Conservation (phyloP, 2,888 invertebrate genomes). For the Mayetiola destructor region DNA sequence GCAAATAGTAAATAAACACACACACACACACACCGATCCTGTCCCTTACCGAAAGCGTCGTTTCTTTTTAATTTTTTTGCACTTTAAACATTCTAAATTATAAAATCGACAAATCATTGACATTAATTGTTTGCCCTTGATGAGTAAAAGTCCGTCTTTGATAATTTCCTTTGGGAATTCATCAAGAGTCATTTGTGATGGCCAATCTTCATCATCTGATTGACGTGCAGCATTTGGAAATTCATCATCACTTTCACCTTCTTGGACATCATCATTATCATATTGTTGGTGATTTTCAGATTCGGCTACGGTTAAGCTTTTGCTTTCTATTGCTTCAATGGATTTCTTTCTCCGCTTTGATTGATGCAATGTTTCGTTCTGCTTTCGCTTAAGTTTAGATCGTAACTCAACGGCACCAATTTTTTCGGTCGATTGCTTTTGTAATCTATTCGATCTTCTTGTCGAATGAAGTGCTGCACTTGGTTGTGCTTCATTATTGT, state of each 20-base stretch:
- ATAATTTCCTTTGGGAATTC: constrained; percentile 17
- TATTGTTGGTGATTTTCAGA: not conserved
- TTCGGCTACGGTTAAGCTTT: not conserved
- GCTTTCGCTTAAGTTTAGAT: not conserved
- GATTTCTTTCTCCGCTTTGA: not conserved
- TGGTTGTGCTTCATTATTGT: too few species aligned
- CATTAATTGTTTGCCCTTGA: constrained; percentile 17
- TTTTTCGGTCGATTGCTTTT: too few species aligned
- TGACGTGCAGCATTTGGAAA: constrained; percentile 17
- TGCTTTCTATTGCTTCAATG: not conserved
- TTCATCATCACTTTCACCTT: constrained; percentile 16
- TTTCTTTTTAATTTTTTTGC: constrained; percentile 15
- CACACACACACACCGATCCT: too few species aligned
- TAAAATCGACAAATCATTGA: constrained; percentile 17
- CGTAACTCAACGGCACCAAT: too few species aligned
- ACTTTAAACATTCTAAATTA: constrained; percentile 17
- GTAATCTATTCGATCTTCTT: too few species aligned
- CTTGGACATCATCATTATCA: not conserved
- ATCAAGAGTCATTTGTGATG: constrained; percentile 14
- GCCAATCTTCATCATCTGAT: constrained; percentile 18
- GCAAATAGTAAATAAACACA: not conserved
- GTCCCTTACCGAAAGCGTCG: constrained; percentile 14
- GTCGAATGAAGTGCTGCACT: too few species aligned
- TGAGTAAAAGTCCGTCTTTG: constrained; percentile 16
- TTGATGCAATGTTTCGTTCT: not conserved